Conservation (phyloP, 2,113 vertebrate genomes). For the Anser cygnoides region DNA sequence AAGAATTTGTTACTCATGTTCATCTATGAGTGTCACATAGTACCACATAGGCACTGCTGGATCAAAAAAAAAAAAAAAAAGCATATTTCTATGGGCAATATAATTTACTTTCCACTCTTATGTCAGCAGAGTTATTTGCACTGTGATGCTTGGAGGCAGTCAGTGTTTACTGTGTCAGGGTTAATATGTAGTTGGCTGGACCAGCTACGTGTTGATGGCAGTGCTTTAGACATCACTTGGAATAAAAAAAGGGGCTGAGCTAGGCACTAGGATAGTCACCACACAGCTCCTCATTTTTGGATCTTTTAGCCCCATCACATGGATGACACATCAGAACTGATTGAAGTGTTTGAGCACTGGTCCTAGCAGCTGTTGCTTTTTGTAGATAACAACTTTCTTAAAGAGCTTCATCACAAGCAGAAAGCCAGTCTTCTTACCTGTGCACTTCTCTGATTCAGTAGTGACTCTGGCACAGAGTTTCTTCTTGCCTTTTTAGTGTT, state of each 20-base stretch:
- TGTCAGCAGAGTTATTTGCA: neutral
- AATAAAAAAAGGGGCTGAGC: neutral
- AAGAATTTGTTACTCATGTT: neutral
- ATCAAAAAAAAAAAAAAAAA: neutral
- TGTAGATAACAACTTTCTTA: neutral
- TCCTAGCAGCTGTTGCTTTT: neutral
- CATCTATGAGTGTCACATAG: neutral
- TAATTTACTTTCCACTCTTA: neutral
- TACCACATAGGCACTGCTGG: neutral
- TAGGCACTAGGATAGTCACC: neutral
- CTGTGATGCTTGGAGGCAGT: neutral
- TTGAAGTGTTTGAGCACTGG: fast-evolving
- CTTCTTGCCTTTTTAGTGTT: neutral
- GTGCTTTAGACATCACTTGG: neutral
- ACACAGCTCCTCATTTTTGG: neutral
- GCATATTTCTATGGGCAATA: neutral
- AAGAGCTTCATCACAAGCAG: neutral
- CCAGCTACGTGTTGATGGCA: neutral
- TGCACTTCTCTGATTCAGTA: neutral
- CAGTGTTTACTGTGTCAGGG: fast-evolving
- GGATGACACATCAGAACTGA: neutral
- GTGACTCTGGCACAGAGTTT: neutral
- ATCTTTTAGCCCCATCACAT: neutral
- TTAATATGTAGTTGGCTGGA: neutral
- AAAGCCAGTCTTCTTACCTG: neutral